Conservation (phyloP, 2,113 vertebrate species). For the Cinclus mexicanus region DNA sequence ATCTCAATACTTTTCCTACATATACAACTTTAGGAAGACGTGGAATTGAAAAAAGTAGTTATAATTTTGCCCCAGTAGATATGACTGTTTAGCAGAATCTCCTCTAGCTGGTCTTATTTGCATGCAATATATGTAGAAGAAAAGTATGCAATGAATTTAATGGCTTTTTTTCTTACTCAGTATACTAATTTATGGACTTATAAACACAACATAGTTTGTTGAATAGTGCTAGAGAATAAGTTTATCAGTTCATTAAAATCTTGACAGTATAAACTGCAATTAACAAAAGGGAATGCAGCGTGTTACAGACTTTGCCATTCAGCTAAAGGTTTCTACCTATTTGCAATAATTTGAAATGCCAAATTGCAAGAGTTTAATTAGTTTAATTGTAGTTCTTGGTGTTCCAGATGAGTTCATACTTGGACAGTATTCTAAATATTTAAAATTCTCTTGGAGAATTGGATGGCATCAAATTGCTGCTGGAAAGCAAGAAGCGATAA, state of each 20-base stretch:
- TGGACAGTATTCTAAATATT: neutral
- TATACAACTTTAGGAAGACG: neutral
- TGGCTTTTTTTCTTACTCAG: neutral
- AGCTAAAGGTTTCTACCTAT: neutral
- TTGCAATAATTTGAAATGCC: neutral
- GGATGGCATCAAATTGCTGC: neutral
- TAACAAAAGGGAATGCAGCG: neutral
- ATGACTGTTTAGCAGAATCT: neutral
- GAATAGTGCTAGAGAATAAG: neutral
- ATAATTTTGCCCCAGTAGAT: neutral
- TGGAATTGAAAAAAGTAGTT: neutral
- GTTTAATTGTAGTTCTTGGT: neutral
- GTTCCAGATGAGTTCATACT: neutral
- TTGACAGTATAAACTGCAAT: neutral
- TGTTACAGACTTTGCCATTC: neutral
- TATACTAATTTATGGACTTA: neutral
- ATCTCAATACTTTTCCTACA: neutral
- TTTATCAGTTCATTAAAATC: conserved; percentile 8
- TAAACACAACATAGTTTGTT: neutral
- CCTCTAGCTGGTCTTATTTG: neutral
- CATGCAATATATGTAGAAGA: neutral
- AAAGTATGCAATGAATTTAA: neutral
- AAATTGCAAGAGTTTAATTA: neutral
- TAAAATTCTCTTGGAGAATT: neutral
- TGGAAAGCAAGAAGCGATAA: neutral